Evolutionary conservation across 2,113 vertebrate genomes (phyloP), one percentile per base, ranked within the genome.

Genomic region (Lates calcarifer): DNA sequence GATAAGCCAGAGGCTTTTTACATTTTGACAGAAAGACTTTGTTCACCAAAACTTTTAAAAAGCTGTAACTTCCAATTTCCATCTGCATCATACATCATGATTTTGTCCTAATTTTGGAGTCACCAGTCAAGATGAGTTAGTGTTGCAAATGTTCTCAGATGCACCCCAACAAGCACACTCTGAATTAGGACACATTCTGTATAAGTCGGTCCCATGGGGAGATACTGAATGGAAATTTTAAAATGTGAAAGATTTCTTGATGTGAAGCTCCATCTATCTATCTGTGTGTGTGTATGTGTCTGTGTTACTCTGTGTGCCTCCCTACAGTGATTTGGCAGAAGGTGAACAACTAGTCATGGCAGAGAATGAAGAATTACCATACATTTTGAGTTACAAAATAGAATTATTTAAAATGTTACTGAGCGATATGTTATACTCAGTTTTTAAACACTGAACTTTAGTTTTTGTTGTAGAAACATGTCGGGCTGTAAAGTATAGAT

Each of bases 241-340:
- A 75, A 76, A 73, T 80, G 72, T 69, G 72, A 83, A 71, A 72
- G 75, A 88, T 82, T 90, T 84, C 79, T 77, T 77, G 76, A 85
- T 83, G 79, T 73, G 81, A 70, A 57, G 66, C 65, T 6, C 6
- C 24, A 41, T 56, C 26, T 35, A n/a, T 58, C 24, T 70, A 11
- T 51, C 20, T 61, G 56, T n/a, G 5, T 39, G 35, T 4, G 3
- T 79, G 37, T 13, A 60, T 18, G 18, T 71, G 60, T n/a, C 49
- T 31, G 43, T 49, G 67, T 35, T 35, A 26, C 17, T 72, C 24
- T 51, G 41, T 24, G 22, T 35, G 70, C 20, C 62, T 72, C 33
- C 31, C 47, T 10, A 24, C 41, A 35, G 63, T 41, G 56, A 76
- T 35, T 11, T 24, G 45, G 29, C 39, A 65, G 49, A 24, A 29